phyloP scores from a whole-genome alignment of 1,140 invertebrate genomes.

The Anoplolepis gracilipes region DNA sequence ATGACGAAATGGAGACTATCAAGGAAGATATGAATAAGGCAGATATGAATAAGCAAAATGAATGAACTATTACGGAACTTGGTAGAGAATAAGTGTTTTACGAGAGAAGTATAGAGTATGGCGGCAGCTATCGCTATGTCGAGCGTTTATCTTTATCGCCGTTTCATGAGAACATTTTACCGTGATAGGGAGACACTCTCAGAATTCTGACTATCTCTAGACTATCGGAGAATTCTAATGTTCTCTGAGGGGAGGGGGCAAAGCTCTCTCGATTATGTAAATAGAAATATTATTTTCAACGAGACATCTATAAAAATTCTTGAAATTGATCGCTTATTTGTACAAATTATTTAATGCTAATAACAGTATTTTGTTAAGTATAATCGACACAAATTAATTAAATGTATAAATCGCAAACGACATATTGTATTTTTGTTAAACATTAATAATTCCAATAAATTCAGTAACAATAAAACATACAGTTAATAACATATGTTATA shows the following conservation, averaged over 20 bases:
- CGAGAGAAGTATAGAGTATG: constrained; percentile 64
- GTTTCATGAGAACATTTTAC: constrained; percentile 66
- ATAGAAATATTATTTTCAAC: neutral
- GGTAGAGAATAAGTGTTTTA: constrained; percentile 73
- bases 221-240: constrained; percentile 43
- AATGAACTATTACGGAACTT: neutral
- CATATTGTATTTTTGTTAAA: neutral
- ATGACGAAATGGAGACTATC: neutral
- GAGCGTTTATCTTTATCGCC: constrained; percentile 74
- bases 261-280: neutral
- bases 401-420: neutral
- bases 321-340: neutral
- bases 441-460: constrained; percentile 7
- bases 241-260: too few relatives aligned
- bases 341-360: neutral
- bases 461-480: too few relatives aligned
- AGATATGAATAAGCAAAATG: constrained; percentile 35
- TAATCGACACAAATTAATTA: constrained; percentile 33
- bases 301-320: neutral
- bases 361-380: neutral
- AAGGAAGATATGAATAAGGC: neutral
- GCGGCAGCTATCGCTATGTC: constrained; percentile 49
- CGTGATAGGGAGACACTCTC: constrained; percentile 43
- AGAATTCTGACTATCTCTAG: constrained; percentile 57
- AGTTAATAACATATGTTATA: neutral